These are phyloP conservation scores for Philopedon plagiatum DNA, from an alignment of 2,888 invertebrate species.

Conservation along the genomic window DNA sequence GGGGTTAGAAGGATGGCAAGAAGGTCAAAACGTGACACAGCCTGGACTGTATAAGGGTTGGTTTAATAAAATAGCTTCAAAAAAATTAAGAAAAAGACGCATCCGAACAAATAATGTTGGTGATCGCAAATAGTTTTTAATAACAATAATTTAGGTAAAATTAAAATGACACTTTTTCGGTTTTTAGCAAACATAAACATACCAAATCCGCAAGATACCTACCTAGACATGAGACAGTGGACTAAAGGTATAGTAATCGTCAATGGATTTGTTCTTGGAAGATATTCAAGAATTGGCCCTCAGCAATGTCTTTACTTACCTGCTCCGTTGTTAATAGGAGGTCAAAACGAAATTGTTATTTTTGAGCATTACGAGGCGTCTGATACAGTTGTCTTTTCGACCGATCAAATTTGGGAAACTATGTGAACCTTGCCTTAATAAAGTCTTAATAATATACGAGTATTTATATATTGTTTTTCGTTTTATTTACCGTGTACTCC, in stretches of 20 bases:
- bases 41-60: constrained; percentile 73
- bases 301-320: constrained; percentile 88
- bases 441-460: too few relatives aligned
- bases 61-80: background rate
- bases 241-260: constrained; percentile 87
- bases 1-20: constrained; percentile 61
- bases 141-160: too few relatives aligned
- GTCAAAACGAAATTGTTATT: constrained; percentile 65
- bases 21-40: constrained; percentile 61
- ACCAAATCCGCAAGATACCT: constrained; percentile 78
- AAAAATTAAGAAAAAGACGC: too few relatives aligned
- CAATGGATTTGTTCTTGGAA: constrained; percentile 88
- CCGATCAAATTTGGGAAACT: constrained; percentile 57
- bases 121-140: too few relatives aligned
- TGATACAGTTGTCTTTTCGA: constrained; percentile 57
- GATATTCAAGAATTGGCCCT: constrained; percentile 85
- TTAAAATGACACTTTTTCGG: too few relatives aligned
- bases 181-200: constrained; percentile 52
- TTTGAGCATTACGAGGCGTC: constrained; percentile 63
- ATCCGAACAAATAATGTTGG: too few relatives aligned
- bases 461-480: too few relatives aligned
- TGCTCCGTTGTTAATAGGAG: constrained; percentile 76
- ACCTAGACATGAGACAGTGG: constrained; percentile 86
- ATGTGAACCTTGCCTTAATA: background rate
- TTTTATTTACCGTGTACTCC: too few relatives aligned